Percentiles rank a stretch among this genome's conserved stretches.
phyloP scores from a whole-genome alignment of 2,888 invertebrate genomes.

The Lasioglossum vierecki region DNA sequence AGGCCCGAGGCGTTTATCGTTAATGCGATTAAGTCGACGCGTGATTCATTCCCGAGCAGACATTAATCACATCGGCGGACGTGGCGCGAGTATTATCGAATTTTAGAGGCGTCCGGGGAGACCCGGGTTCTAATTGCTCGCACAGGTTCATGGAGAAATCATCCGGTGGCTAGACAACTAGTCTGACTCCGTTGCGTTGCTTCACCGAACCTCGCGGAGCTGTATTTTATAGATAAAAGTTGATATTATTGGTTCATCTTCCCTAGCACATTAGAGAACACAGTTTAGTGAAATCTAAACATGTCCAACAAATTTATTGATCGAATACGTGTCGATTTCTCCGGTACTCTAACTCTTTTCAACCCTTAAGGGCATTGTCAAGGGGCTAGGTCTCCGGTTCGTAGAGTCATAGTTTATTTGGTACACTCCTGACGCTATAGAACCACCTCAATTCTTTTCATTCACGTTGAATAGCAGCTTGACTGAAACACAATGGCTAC shows the following conservation, averaged over 20 bases:
- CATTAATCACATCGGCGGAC: constrained; percentile 47
- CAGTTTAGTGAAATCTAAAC: not conserved
- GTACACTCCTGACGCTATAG: not conserved
- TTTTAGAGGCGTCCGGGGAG: not conserved
- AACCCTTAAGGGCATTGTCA: not conserved
- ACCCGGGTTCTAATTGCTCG: not conserved
- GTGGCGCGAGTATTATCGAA: constrained; percentile 35
- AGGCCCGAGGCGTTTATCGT: constrained; percentile 50
- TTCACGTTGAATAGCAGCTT: not conserved
- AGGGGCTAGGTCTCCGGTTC: not conserved
- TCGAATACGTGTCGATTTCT: not conserved
- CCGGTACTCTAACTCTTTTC: not conserved
- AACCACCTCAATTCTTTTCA: not conserved
- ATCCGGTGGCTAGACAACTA: not conserved
- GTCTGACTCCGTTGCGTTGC: not conserved
- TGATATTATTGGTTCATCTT: not conserved
- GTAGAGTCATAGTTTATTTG: not conserved
- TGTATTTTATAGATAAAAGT: not conserved
- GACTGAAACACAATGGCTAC: not conserved
- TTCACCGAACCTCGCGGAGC: not conserved
- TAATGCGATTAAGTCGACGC: constrained; percentile 69
- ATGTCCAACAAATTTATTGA: not conserved
- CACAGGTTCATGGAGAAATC: not conserved
- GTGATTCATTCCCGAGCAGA: constrained; percentile 56
- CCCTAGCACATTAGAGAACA: not conserved